These are phyloP conservation scores for Atherix ibis DNA, from an alignment of 2,888 invertebrate genomes.

Conservation along the genomic window DNA sequence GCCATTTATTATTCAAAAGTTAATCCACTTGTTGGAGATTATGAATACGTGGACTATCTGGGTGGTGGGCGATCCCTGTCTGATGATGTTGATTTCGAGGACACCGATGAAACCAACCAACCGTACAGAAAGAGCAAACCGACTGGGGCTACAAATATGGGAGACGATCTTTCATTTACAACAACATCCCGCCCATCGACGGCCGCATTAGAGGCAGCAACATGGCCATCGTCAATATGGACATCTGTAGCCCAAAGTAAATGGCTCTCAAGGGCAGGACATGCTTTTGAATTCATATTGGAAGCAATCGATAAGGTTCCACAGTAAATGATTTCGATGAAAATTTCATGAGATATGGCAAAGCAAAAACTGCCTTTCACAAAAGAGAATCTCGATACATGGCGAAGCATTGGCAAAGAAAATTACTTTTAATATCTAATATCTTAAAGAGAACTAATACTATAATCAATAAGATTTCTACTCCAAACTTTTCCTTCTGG, in stretches of 20 bases:
- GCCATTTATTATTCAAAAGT: conserved; percentile 80
- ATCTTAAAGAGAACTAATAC: too few relatives aligned
- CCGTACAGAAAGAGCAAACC: not conserved
- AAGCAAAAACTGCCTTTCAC: too few relatives aligned
- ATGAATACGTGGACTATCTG: conserved; percentile 60
- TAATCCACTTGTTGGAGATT: conserved; percentile 65
- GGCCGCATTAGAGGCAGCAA: not conserved
- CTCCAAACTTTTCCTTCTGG: too few relatives aligned
- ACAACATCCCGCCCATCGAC: conserved; percentile 4
- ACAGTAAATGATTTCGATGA: not conserved
- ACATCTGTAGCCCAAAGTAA: conserved; percentile 15
- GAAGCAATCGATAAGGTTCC: conserved; percentile 30
- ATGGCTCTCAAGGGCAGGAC: conserved; percentile 24
- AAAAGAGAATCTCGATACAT: too few relatives aligned
- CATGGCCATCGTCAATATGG: conserved; percentile 6
- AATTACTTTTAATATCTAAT: too few relatives aligned
- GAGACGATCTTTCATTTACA: too few relatives aligned
- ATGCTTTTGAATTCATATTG: conserved; percentile 28
- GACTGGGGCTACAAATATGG: conserved; percentile 11
- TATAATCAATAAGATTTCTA: too few relatives aligned
- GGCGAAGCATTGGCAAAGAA: too few relatives aligned
- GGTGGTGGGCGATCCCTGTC: conserved; percentile 44
- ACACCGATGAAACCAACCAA: conserved; percentile 11
- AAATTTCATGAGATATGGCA: not conserved
- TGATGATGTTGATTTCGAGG: conserved; percentile 29